A percentile compares a stretch with the other conserved stretches of the same genome.
Evolutionary conservation across 2,888 invertebrate genomes (phyloP).

Genomic region (Apocheima hispidaria): DNA sequence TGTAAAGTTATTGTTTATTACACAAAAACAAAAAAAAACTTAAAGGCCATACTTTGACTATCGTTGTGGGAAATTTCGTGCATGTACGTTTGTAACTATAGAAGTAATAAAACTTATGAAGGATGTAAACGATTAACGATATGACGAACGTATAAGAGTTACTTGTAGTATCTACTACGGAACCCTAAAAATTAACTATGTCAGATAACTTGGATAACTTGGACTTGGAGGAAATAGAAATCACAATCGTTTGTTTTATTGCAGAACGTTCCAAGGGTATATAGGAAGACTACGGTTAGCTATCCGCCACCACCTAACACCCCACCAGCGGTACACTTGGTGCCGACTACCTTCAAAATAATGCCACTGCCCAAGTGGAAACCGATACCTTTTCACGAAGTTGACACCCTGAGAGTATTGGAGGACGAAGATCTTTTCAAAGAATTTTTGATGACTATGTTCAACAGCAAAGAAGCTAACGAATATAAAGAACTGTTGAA

Average conservation of each 20-base stretch:
- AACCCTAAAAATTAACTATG: not conserved
- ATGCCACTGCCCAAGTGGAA: slow-evolving; percentile 43
- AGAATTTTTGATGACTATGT: slow-evolving; percentile 62
- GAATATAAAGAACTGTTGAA: slow-evolving; percentile 41
- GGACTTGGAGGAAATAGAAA: not conserved
- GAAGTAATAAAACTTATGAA: no score
- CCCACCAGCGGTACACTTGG: not conserved
- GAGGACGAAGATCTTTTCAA: slow-evolving; percentile 55
- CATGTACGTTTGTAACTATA: no score
- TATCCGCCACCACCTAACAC: not conserved
- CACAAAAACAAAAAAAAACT: no score
- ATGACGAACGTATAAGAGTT: no score
- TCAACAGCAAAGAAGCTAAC: slow-evolving; percentile 56
- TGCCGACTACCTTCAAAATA: slow-evolving; percentile 53
- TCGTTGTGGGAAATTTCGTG: no score
- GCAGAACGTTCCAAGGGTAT: slow-evolving; percentile 53
- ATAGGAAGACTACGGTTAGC: slow-evolving; percentile 49
- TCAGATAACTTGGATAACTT: not conserved
- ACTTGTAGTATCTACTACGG: no score
- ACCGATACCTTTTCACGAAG: slow-evolving; percentile 40
- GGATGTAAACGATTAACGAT: no score
- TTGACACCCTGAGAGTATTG: slow-evolving; percentile 48
- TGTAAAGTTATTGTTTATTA: no score
- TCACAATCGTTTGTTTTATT: slow-evolving; percentile 25
- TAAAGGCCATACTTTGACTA: no score